Base-by-base conservation (phyloP, 2,888 invertebrate species). In the Molorchus minor region DNA sequence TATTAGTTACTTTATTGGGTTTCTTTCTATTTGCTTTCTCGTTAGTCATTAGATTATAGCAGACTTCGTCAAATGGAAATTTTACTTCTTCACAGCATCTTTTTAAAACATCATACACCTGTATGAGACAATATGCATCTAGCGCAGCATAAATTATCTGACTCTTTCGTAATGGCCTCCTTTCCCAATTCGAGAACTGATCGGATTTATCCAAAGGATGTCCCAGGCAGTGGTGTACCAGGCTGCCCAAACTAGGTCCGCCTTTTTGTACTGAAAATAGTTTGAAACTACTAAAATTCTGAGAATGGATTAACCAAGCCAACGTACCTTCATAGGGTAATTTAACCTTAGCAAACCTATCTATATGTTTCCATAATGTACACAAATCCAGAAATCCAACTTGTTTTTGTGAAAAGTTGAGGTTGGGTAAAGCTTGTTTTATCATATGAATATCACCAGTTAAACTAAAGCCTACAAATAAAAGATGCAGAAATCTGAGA, bases 161-260 rank as follows among this genome's bases (percentile, higher is more conserved):
- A 60, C 88, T 88, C 36, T 85, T 82, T 44, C 94, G 82, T 49
- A 96, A 76, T 7, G 95, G 95, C 67, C 95, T 84, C 68, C 89
- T 86, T 73, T 93, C 92, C 95, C 95, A 96, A 79, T 95, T 93
- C 0, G 94, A 94, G 80, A 93, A 92, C 75, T 94, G 94, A 80
- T 95, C 93, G n/a, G 88, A 87, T 80, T 96, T 96, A 79, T 93
- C 88, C 36, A 96, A 80, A 40, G 89, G 87, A 53, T 85, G 82
- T 3, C 93, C 93, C 74, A 93, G 85, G 75, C 92, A 92, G 35
- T 88, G 81, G 73, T 90, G 86, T 0, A 93, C 90, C 56, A 94
- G 80, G 63, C 88, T 88, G 72, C 88, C 88, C 17, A 95, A 83
- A 64, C 92, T 89, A 61, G 87, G 87, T 2, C 88, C 88, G 13